Evolutionary conservation across 2,888 invertebrate species (phyloP), one percentile per base, ranked within the genome.

Genomic region (Polymixis lichenea): DNA sequence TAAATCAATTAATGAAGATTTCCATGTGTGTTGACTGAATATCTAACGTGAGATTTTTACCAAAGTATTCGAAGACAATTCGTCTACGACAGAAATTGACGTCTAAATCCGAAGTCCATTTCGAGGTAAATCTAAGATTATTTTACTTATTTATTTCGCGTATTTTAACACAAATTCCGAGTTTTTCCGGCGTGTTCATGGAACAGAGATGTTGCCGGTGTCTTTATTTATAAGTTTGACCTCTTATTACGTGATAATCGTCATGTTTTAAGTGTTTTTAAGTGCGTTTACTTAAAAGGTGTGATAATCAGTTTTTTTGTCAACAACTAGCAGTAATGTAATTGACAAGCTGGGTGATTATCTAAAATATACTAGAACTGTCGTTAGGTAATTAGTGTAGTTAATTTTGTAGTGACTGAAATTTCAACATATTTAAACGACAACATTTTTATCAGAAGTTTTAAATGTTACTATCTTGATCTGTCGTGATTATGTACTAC

Each of bases 91-190:
- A 71, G 71, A 78, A 80, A 72, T 83, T 84, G 80, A 86, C 80
- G 78, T 79, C 80, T 67, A 78, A 80, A 88, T 85, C 86, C 77
- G 86, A 89, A 91, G 84, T 85, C 85, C 75, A 82, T 75, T 70
- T 66, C 78, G 83, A 93, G 94, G 94, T 94, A 94, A 93, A 90
- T 88, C 89, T 88, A 86, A 86, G 82, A 87, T 81, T 83, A 89
- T 86, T 86, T 91, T 90, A 88, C 87, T 85, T 82, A 89, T 88
- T 91, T 92, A 66, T 89, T 86, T 87, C 84, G 81, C 82, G 76
- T 84, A 84, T 90, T 87, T 90, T 87, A 89, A 87, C 84, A 85
- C 84, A 86, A 90, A 87, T 73, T 0, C 87, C 87, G 80, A 91
- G 90, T 92, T 87, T 84, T 78, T 84, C 81, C 86, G 88, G 83